Evolutionary conservation across 2,888 invertebrate genomes (phyloP), one percentile per base, ranked within the genome.

Genomic region (Eurytoma californica): DNA sequence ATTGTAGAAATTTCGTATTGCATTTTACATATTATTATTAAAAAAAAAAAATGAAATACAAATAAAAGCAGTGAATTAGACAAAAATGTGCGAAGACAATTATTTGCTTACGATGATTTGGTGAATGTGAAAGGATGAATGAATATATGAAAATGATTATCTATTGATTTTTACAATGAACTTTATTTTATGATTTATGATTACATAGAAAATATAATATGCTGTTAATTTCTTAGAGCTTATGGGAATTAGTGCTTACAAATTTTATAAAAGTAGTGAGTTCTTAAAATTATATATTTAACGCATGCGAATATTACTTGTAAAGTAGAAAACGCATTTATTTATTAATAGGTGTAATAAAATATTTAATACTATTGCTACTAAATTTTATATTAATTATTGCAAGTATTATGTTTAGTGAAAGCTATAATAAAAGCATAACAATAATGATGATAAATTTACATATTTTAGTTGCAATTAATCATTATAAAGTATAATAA

Each of bases 1-100:
- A 77, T 63, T 77, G 68, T 60, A 77, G 24, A 5, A 82, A 61
- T 70, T 58, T 75, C 57, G n/a, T 60, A 24, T 65, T 60, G 30
- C 14, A 75, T 30, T 69, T 24, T 60, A 4, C 3, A 61, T 58
- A 53, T 30, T 72, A 0, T 24, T 57, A 16, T 24, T 39, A 63
- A 51, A 28, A 68, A 51, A 63, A 51, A 28, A 68, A 67, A 20
- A 55, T 65, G 53, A 80, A 76, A 72, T 68, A 63, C 67, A 55
- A 20, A 55, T 66, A 65, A 47, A 30, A 69, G 55, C 28, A 55
- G 18, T 18, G 58, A 16, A 67, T 73, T 58, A 20, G 55, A 51
- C 49, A 18, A 77, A 0, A 53, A 63, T 13, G 73, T 81, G 76
- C 72, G 5, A 18, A 14, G 9, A 73, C 55, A 76, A 77, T 68